These are phyloP conservation scores for Coboldia fuscipes DNA, from an alignment of 1,140 invertebrate species.

Conservation along the genomic window DNA sequence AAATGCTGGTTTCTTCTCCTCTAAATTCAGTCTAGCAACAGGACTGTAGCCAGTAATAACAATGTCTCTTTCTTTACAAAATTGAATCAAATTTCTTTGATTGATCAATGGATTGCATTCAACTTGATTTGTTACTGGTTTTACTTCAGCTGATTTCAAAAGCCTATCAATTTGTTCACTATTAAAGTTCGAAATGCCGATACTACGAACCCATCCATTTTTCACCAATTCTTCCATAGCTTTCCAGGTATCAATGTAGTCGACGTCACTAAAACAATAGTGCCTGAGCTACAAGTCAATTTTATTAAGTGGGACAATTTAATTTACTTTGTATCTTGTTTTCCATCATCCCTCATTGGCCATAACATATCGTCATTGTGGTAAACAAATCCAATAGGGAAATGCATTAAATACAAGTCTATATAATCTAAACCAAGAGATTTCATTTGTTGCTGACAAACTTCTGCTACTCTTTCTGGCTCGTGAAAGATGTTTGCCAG, in stretches of 20 bases:
- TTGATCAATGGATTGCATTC: slow-evolving; percentile 74
- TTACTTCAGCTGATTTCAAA: too few relatives aligned
- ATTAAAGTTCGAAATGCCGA: slow-evolving; percentile 72
- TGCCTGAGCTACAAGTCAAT: neutral
- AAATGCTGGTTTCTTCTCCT: slow-evolving; percentile 20
- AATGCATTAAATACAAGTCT: slow-evolving; percentile 48
- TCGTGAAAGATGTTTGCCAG: slow-evolving; percentile 26
- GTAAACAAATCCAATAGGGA: slow-evolving; percentile 31
- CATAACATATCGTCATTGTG: slow-evolving; percentile 14
- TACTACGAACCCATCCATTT: slow-evolving; percentile 27
- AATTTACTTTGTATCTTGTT: neutral
- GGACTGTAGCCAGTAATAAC: slow-evolving; percentile 59
- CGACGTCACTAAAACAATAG: slow-evolving; percentile 10
- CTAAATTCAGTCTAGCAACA: slow-evolving; percentile 39
- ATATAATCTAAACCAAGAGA: slow-evolving; percentile 37
- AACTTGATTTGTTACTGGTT: slow-evolving; percentile 60
- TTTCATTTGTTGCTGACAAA: slow-evolving; percentile 28
- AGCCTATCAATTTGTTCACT: slow-evolving; percentile 42
- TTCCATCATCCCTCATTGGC: slow-evolving; percentile 19
- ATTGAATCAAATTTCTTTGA: slow-evolving; percentile 50
- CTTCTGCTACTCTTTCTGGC: slow-evolving; percentile 19
- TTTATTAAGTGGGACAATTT: neutral
- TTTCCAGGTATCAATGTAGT: slow-evolving; percentile 27
- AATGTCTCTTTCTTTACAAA: slow-evolving; percentile 42
- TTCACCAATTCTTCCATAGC: slow-evolving; percentile 32